These are phyloP conservation scores for Cygnus buccinator DNA, from an alignment of 2,113 vertebrate genomes.

Conservation along the genomic window DNA sequence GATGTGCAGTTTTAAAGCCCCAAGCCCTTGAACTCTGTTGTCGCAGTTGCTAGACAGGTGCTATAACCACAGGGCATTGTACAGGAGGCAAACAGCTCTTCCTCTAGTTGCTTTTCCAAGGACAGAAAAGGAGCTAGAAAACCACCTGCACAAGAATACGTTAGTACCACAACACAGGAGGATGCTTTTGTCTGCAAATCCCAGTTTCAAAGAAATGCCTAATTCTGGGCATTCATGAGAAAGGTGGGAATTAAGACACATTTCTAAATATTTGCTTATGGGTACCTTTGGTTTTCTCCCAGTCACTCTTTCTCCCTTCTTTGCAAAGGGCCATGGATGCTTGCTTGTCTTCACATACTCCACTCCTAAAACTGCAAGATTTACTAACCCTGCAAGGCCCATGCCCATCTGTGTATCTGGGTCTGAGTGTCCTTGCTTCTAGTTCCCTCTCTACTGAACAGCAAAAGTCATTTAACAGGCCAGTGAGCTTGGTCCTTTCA, in stretches of 20 bases:
- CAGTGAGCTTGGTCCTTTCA: constrained; percentile 55
- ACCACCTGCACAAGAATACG: neutral
- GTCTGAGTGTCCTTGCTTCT: constrained; percentile 28
- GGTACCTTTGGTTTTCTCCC: neutral
- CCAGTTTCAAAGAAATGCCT: neutral
- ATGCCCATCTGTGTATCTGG: neutral
- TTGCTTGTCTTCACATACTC: neutral
- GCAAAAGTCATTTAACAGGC: constrained; percentile 58
- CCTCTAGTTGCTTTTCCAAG: neutral
- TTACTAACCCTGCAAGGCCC: neutral
- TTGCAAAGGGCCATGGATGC: neutral
- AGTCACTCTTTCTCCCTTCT: neutral
- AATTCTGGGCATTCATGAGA: neutral
- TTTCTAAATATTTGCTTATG: neutral
- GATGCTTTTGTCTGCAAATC: neutral
- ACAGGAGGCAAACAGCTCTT: neutral
- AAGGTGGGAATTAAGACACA: neutral
- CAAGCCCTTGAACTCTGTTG: neutral
- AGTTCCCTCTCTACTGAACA: constrained; percentile 18
- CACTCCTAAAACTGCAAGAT: neutral
- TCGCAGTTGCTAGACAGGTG: neutral
- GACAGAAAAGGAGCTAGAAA: neutral
- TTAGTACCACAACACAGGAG: neutral
- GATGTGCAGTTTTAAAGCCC: neutral
- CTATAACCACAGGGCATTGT: fast-evolving